Conservation (phyloP, 1,140 invertebrate species). For the Drusus annulatus region DNA sequence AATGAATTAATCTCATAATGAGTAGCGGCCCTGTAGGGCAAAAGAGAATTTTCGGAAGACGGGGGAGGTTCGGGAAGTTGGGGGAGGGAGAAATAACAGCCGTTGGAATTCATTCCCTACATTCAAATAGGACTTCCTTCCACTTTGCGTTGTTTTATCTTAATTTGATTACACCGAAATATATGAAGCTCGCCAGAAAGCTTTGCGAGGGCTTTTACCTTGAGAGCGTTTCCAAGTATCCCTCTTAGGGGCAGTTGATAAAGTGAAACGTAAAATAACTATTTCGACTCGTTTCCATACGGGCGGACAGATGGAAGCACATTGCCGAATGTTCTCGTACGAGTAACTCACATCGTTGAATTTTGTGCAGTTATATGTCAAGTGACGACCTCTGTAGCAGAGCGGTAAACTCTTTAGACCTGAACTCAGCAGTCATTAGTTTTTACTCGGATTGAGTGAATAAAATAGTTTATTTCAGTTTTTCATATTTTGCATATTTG, state of each 20-base stretch:
- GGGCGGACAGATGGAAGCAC: too few species aligned
- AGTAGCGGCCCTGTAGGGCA: constrained; percentile 11
- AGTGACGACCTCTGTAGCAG: too few species aligned
- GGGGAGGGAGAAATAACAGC: constrained; percentile 36
- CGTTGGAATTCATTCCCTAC: constrained; percentile 48
- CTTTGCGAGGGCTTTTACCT: constrained; percentile 27
- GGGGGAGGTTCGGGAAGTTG: neutral
- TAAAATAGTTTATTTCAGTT: too few species aligned
- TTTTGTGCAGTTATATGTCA: too few species aligned
- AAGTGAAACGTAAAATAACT: constrained; percentile 15
- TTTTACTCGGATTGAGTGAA: too few species aligned
- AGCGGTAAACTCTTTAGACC: too few species aligned
- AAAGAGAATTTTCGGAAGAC: neutral
- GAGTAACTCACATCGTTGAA: too few species aligned
- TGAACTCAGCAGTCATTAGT: too few species aligned
- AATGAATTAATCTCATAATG: constrained; percentile 38
- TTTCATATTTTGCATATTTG: too few species aligned
- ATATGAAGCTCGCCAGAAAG: constrained; percentile 45
- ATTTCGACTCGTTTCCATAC: constrained; percentile 1
- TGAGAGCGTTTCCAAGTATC: constrained; percentile 31
- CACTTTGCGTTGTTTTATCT: constrained; percentile 56
- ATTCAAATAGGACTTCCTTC: constrained; percentile 54
- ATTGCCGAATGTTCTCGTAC: too few species aligned
- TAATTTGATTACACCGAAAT: constrained; percentile 55
- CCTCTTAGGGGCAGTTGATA: constrained; percentile 24